phyloP scores from a whole-genome alignment of 1,140 invertebrate species.

The Lordiphosa stackelbergi region DNA sequence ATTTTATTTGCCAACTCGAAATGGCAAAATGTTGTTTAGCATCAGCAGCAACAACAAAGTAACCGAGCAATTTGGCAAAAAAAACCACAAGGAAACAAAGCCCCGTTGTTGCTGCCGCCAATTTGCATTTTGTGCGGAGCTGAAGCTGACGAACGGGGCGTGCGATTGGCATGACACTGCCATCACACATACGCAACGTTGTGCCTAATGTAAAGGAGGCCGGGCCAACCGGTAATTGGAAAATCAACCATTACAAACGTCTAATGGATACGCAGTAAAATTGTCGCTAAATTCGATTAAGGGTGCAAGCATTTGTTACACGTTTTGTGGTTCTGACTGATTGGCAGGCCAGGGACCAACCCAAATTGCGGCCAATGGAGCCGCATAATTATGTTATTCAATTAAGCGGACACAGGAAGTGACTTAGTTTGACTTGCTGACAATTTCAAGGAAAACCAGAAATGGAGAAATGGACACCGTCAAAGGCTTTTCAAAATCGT shows the following conservation, averaged over 20 bases:
- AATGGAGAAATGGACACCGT: no score
- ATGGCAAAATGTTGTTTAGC: slow-evolving; percentile 56
- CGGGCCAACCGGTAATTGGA: slow-evolving; percentile 64
- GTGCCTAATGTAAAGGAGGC: slow-evolving; percentile 7
- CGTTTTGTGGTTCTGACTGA: slow-evolving; percentile 24
- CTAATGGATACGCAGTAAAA: slow-evolving; percentile 68
- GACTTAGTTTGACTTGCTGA: no score
- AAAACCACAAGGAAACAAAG: slow-evolving; percentile 44
- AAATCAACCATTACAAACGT: slow-evolving; percentile 69
- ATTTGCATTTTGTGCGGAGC: slow-evolving; percentile 58
- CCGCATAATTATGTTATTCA: slow-evolving; percentile 62
- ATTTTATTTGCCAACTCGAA: slow-evolving; percentile 48
- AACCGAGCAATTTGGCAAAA: slow-evolving; percentile 63
- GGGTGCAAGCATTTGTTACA: slow-evolving; percentile 46
- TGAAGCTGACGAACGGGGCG: slow-evolving; percentile 67
- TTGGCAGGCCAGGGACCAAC: slow-evolving; percentile 10
- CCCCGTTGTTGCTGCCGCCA: slow-evolving; percentile 23
- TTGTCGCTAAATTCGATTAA: slow-evolving; percentile 71
- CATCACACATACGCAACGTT: slow-evolving; percentile 51
- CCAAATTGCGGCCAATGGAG: slow-evolving; percentile 13
- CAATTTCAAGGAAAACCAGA: no score
- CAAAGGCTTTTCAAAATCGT: neutral
- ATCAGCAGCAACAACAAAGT: slow-evolving; percentile 40
- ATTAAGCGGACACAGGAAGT: slow-evolving; percentile 10
- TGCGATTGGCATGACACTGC: slow-evolving; percentile 46